Base-by-base conservation (phyloP, 2,888 invertebrate genomes). In the Allolobophora icterica region DNA sequence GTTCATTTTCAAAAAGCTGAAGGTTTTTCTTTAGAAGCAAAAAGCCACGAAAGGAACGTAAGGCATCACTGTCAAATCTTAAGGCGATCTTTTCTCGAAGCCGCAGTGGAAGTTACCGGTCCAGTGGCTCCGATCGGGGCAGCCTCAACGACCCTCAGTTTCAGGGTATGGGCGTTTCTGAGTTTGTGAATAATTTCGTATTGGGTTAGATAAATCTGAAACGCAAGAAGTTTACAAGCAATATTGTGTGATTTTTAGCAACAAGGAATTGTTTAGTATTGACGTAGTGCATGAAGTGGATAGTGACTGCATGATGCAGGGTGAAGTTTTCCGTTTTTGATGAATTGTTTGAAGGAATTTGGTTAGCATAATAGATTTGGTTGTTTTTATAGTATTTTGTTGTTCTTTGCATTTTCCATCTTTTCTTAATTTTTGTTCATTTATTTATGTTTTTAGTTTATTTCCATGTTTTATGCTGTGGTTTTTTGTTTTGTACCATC, bases 51-150 rank as follows among this genome's bases (percentile, higher is more conserved):
- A 87, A 87, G 15, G 87, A 87, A n/a, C 87, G 87, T 6, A 87
- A 87, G 38, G 35, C 87, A 1, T 87, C 87, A n/a, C 38, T 87
- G 87, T 87, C 87, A 0, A 38, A 38, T 24, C 87, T 87, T 35
- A 87, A 87, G 87, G 87, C 87, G 5, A 87, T 87, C 24, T 87
- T 87, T 8, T 87, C 87, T 35, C 87, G 87, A 34, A 87, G 87
- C 24, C 87, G 87, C 34, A 87, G 87, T 87, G 87, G 87, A 87
- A 87, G 87, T 38, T 87, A 87, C 35, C 87, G 38, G 34, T 87
- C 87, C 13, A 87, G n/a, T 33, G 34, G 38, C 19, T 87, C 87
- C 34, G 87, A 87, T 24, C 87, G 87, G 38, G 87, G 87, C 34
- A 87, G 87, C 24, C 35, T 87, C 38, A 87, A 34, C 17, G 87